Base-by-base conservation (phyloP, 2,797 vertebrate species). In the Ciconia nigra region DNA sequence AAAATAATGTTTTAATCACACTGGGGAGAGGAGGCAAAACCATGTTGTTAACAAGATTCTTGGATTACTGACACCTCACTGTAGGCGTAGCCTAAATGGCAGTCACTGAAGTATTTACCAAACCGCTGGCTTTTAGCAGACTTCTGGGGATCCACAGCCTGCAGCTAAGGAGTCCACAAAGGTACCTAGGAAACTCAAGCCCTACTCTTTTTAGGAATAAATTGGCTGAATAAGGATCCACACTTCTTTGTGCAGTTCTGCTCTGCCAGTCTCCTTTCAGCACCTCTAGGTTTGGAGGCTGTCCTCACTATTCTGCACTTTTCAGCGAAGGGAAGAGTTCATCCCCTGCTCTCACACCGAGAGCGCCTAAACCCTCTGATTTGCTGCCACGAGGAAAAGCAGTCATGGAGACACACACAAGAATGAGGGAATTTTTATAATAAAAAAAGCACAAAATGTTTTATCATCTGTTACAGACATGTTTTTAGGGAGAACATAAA, bases 341-440 rank as follows among this genome's bases (percentile, higher is more conserved):
- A 0, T 37, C 11, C 9, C 5, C 26, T 76, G 26, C 15, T 5
- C 4, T 67, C 0, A 0, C 17, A 67, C 11, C 28, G 59, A 58
- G 25, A 62, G 29, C 19, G 76, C 41, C 47, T 80, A 77, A 87
- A 31, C 33, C 13, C 2, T 76, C 26, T 25, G 26, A 47, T 65
- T 44, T 65, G 25, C n/a, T 78, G 44, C 20, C 25, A 47, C 29
- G 33, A 54, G n/a, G n/a, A 73, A 74, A 73, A 55, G 33, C 7
- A 71, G 26, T 26, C 33, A 28, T 13, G 39, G 16, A 65, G 8
- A 66, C 8, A 55, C 15, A 44, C 4, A 25, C 4, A 80, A 82
- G 22, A 82, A 90, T 39, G 31, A 52, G 5, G 28, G 22, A 28
- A 39, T 25, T 90, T 66, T 92, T 84, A 61, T 28, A 77, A 66